Evolutionary conservation across 2,888 invertebrate species (phyloP).

Genomic region (Anthophora plumipes): DNA sequence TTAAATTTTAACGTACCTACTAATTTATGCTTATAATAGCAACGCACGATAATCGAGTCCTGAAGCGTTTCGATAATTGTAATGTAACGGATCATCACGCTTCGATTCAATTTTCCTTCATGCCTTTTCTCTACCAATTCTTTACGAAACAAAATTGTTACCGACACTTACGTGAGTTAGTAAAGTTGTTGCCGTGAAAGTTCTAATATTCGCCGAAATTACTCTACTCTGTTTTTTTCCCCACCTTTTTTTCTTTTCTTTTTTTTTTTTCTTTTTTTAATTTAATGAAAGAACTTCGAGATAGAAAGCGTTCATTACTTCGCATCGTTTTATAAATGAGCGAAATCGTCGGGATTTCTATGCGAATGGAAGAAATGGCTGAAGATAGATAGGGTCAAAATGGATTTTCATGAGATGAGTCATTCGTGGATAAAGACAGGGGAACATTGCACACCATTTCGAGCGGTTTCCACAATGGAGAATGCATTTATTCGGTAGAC

Average conservation of each 20-base stretch:
- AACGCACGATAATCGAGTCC: conserved; percentile 35
- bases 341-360: conserved; percentile 43
- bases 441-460: conserved; percentile 65
- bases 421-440: conserved; percentile 30
- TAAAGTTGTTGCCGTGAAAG: neutral
- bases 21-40: conserved; percentile 56
- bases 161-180: neutral
- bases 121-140: no score
- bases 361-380: conserved; percentile 43
- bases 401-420: conserved; percentile 50
- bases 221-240: neutral
- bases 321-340: conserved; percentile 51
- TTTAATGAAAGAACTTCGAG: conserved; percentile 27
- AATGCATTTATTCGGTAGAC: conserved; percentile 77
- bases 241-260: neutral
- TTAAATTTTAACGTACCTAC: conserved; percentile 51
- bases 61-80: neutral
- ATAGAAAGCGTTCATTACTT: conserved; percentile 48
- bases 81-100: neutral
- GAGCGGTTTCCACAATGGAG: conserved; percentile 72
- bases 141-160: no score
- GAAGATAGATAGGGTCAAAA: conserved; percentile 49
- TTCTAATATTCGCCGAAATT: neutral
- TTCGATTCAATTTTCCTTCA: no score
- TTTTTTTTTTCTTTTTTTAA: conserved; percentile 2